phyloP scores from a whole-genome alignment of 2,888 invertebrate genomes.

The Heliothis peltigera region DNA sequence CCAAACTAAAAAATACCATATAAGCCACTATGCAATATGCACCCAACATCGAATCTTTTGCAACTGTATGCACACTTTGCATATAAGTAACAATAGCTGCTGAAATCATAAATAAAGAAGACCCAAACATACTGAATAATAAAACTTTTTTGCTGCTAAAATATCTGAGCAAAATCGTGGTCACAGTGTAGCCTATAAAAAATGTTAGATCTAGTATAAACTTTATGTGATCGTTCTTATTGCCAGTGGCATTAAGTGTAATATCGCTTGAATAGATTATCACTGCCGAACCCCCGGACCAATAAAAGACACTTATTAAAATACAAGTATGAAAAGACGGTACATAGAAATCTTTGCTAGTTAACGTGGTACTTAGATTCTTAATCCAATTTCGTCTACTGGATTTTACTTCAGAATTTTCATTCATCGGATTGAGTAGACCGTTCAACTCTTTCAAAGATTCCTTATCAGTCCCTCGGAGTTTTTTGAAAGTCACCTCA shows the following conservation, averaged over 20 bases:
- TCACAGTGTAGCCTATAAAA: conserved; percentile 18
- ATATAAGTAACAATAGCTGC: conserved; percentile 12
- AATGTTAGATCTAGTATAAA: conserved; percentile 11
- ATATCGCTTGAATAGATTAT: conserved; percentile 27
- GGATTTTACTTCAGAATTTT: not conserved
- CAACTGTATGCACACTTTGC: conserved; percentile 12
- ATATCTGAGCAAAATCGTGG: not conserved
- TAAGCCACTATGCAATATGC: conserved; percentile 20
- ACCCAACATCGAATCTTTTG: conserved; percentile 26
- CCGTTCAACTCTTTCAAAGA: conserved; percentile 50
- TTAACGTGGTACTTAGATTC: not conserved
- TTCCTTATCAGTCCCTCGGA: conserved; percentile 48
- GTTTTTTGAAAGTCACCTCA: conserved; percentile 43
- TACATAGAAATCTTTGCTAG: conserved; percentile 24
- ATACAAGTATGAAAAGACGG: conserved; percentile 18
- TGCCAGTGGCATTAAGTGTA: conserved; percentile 23
- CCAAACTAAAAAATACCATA: conserved; percentile 4
- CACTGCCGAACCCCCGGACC: conserved; percentile 10
- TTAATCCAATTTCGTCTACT: not conserved
- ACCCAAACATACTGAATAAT: conserved; percentile 10
- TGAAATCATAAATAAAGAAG: conserved; percentile 16
- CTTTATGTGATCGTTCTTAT: conserved; percentile 30
- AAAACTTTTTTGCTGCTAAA: conserved; percentile 27
- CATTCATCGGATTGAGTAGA: conserved; percentile 45
- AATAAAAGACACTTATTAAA: conserved; percentile 20